Conservation (phyloP, 2,888 invertebrate genomes). For the Papilio protenor region DNA sequence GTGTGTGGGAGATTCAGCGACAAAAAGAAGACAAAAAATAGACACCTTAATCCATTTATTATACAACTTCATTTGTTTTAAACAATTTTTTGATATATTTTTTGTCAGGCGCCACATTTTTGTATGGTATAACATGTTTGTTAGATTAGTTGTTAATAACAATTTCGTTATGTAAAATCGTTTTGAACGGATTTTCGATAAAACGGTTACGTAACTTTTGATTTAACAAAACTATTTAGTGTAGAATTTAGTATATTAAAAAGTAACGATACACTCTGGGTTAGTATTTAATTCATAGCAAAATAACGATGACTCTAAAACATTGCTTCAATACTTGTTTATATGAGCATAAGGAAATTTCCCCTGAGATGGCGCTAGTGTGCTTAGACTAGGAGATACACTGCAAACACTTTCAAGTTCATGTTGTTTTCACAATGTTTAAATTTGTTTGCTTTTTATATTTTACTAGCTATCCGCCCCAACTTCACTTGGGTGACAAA, state of each 20-base stretch:
- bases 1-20: no score
- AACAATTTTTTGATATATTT: no score
- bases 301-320: background rate
- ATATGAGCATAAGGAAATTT: conserved; percentile 2
- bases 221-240: background rate
- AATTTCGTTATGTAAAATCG: no score
- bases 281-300: conserved; percentile 48
- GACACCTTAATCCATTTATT: no score
- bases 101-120: background rate
- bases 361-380: conserved; percentile 1
- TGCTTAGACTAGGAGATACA: background rate
- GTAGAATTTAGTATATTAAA: background rate
- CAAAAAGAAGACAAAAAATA: no score
- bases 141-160: background rate
- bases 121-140: background rate
- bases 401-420: background rate
- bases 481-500: no score
- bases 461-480: no score
- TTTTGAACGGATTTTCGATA: no score
- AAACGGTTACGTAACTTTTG: no score
- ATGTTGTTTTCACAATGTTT: background rate
- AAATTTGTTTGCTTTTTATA: background rate
- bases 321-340: conserved; percentile 6
- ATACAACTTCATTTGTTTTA: no score
- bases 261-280: background rate